phyloP scores from a whole-genome alignment of 92 coral and sea anemone genomes.

The Porites cylindrica region DNA sequence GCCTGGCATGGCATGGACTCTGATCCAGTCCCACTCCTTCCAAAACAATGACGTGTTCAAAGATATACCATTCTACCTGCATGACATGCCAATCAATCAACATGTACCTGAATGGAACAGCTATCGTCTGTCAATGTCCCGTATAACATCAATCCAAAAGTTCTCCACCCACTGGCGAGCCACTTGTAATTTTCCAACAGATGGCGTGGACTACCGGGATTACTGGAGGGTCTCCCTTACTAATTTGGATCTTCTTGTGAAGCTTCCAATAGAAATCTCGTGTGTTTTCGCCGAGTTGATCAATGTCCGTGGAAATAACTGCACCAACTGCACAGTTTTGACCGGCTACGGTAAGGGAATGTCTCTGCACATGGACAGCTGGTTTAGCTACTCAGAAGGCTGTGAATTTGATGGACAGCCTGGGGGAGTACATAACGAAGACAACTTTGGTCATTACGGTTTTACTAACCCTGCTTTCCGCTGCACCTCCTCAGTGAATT shows the following conservation, averaged over 20 bases:
- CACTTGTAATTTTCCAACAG: conserved; percentile 29
- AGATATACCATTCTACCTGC: neutral
- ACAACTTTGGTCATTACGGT: neutral
- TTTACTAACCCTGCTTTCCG: neutral
- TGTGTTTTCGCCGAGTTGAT: neutral
- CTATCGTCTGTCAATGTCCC: conserved; percentile 42
- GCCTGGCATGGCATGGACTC: conserved; percentile 58
- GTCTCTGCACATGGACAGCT: conserved; percentile 5
- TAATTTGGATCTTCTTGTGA: neutral
- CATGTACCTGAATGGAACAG: conserved; percentile 30
- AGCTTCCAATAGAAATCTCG: neutral
- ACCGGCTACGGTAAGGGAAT: neutral
- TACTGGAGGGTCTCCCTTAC: neutral
- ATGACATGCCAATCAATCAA: conserved; percentile 49
- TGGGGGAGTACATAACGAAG: neutral
- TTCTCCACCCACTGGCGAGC: conserved; percentile 30
- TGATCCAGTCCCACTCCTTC: conserved; percentile 23
- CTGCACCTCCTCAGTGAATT: neutral
- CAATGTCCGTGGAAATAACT: neutral
- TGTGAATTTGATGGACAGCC: neutral
- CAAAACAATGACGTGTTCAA: neutral
- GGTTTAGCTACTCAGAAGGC: neutral
- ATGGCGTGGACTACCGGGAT: conserved; percentile 29
- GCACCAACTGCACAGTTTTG: conserved; percentile 5
- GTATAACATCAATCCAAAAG: conserved; percentile 1